Base-by-base conservation (phyloP, 2,797 vertebrate species). In the Brotula barbata region DNA sequence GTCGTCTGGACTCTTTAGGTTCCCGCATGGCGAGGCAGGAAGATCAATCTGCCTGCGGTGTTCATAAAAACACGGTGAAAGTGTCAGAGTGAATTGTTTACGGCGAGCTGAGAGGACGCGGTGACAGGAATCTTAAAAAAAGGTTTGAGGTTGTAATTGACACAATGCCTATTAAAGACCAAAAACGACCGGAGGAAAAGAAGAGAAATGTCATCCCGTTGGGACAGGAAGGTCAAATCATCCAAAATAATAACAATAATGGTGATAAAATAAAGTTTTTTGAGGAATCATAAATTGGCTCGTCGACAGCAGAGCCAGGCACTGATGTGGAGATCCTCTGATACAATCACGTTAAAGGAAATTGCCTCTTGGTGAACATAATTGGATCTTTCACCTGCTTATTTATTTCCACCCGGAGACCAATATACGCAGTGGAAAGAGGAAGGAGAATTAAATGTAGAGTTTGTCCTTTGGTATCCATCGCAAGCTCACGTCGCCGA, bases 291-390 rank as follows among this genome's bases (percentile, higher is more conserved):
- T 64, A 72, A 71, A 69, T 81, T 71, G 72, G 57, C 52, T 16
- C 12, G 36, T 78, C 56, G 74, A 71, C 67, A 34, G 53, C 22
- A 43, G 53, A 34, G 59, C 62, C 63, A 20, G 67, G 64, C 64
- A 53, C 67, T 78, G 82, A 88, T 81, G 77, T 80, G 75, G 73
- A 72, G 80, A 80, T 85, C 78, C 81, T 58, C 73, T 73, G 78
- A 89, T 80, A 88, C 79, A 83, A 89, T 89, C 85, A 84, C 69
- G 63, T 80, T 82, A 72, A 85, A 79, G 68, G 78, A 68, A 89
- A 88, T 73, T 85, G 86, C 66, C 71, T 89, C 78, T 67, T 59
- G 70, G 71, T 77, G 77, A 81, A 77, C 66, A 84, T 88, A 87
- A 90, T 85, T 85, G 80, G 83, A 88, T 85, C 68, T 68, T 86